phyloP scores from a whole-genome alignment of 2,888 invertebrate genomes.

The Cataglyphis rosenhaueri region DNA sequence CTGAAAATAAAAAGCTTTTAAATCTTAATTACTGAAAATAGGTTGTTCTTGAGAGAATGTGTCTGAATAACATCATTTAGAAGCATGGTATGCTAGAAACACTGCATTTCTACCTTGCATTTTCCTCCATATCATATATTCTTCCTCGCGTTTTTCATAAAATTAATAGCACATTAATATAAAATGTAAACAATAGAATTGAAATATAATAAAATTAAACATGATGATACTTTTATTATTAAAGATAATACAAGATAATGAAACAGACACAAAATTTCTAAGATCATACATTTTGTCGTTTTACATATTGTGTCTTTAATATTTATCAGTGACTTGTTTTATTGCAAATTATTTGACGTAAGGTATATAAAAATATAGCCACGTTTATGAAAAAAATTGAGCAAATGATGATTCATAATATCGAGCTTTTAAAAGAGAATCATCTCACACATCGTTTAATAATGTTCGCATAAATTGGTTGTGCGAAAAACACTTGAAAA shows the following conservation, averaged over 20 bases:
- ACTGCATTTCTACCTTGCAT: not conserved
- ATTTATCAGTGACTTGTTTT: slow-evolving; percentile 9
- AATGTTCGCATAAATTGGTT: not conserved
- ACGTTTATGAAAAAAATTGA: not conserved
- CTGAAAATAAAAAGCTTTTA: slow-evolving; percentile 23
- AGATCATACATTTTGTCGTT: not conserved
- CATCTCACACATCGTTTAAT: not conserved
- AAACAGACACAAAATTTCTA: not conserved
- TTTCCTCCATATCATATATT: not conserved
- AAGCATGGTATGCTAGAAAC: not conserved
- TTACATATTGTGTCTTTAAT: not conserved
- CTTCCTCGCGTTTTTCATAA: not conserved
- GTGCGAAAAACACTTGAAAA: not conserved
- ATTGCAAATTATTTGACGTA: not conserved
- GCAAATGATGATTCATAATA: not conserved
- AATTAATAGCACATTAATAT: not conserved
- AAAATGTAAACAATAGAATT: slow-evolving; percentile 7
- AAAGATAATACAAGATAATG: not conserved
- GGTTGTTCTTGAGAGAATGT: not conserved
- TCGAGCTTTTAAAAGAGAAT: not conserved
- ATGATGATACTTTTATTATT: not conserved
- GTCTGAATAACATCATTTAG: slow-evolving; percentile 25
- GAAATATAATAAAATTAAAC: not conserved
- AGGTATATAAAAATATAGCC: not conserved
- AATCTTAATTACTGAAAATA: slow-evolving; percentile 30